Conservation (phyloP, 2,113 vertebrate genomes). For the Megaleporinus macrocephalus region DNA sequence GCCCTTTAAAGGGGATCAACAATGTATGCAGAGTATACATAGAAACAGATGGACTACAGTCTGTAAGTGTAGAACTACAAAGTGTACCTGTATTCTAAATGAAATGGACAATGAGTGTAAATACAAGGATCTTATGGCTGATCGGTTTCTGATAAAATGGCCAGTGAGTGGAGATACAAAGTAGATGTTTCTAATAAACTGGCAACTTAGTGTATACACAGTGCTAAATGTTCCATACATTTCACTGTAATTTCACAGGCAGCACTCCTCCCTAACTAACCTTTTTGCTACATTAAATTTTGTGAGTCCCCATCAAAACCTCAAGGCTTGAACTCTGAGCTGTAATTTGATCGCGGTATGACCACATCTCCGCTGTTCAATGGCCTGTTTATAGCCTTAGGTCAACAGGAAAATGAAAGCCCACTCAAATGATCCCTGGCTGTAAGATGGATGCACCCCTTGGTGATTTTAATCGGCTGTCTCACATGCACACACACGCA, state of each 20-base stretch:
- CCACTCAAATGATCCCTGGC: conserved; percentile 16
- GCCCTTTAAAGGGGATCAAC: no score
- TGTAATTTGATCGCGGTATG: conserved; percentile 28
- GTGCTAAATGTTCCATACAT: no score
- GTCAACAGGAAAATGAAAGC: conserved; percentile 10
- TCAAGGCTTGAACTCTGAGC: background rate
- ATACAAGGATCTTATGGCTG: no score
- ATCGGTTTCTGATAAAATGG: no score
- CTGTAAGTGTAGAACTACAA: no score
- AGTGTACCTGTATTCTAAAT: no score
- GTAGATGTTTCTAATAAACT: no score
- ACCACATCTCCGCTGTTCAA: conserved; percentile 14
- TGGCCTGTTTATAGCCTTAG: conserved; percentile 15
- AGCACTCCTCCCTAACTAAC: background rate
- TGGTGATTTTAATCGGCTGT: conserved; percentile 34
- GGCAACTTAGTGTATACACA: no score
- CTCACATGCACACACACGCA: background rate
- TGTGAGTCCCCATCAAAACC: conserved; percentile 9
- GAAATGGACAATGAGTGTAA: no score
- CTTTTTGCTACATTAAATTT: conserved; percentile 10
- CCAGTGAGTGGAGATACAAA: no score
- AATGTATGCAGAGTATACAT: no score
- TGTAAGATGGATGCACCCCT: conserved; percentile 17
- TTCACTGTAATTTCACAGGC: background rate
- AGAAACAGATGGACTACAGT: no score